Conservation (phyloP, 2,113 vertebrate genomes). For the Chloroceryle aenea region DNA sequence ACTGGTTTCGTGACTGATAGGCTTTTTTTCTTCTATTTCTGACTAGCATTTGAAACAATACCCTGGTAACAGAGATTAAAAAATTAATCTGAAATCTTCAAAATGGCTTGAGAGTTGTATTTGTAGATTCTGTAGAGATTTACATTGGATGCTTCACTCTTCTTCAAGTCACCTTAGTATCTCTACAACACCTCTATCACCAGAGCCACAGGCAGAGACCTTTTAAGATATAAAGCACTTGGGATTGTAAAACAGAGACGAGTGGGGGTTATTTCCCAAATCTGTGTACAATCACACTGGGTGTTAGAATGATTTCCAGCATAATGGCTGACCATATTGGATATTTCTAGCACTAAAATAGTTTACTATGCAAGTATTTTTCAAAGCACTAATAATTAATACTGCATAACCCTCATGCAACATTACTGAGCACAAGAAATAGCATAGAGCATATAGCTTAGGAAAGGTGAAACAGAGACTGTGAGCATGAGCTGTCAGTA, state of each 20-base stretch:
- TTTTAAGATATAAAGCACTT: neutral
- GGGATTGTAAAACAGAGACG: neutral
- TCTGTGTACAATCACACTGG: neutral
- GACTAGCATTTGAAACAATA: neutral
- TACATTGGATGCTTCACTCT: neutral
- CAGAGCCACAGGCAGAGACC: neutral
- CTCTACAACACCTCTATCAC: neutral
- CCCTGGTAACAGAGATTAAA: neutral
- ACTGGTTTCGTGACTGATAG: rapidly evolving
- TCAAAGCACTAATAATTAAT: neutral
- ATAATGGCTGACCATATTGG: neutral
- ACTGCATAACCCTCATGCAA: neutral
- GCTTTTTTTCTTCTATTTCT: neutral
- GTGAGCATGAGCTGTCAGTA: neutral
- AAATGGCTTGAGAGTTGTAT: neutral
- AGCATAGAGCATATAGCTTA: neutral
- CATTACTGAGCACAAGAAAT: neutral
- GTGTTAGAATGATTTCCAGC: neutral
- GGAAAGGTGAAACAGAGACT: neutral
- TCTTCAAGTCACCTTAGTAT: neutral
- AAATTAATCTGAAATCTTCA: neutral
- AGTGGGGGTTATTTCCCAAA: neutral
- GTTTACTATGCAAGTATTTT: neutral
- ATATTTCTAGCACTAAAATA: neutral
- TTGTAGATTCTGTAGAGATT: neutral